Conservation (phyloP, 2,113 vertebrate genomes). For the Sander lucioperca region DNA sequence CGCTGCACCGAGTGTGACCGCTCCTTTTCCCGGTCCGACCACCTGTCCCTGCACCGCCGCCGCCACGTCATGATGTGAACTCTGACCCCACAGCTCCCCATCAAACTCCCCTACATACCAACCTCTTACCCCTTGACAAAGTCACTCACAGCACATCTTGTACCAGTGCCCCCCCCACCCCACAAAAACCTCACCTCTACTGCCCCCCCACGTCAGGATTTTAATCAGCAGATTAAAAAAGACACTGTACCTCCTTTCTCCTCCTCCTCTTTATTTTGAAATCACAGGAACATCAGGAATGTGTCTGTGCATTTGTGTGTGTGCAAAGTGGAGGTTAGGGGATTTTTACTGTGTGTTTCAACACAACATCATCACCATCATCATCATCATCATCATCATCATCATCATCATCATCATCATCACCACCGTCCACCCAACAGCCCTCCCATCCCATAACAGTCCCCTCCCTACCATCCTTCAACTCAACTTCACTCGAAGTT, state of each 20-base stretch:
- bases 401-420: constrained; percentile 1
- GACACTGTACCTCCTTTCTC: constrained; percentile 12
- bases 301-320: constrained; percentile 27
- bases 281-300: constrained; percentile 39
- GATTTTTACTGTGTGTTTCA: constrained; percentile 19
- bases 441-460: neutral
- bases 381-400: constrained; percentile 7
- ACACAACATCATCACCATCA: neutral
- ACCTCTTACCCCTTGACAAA: constrained; percentile 8
- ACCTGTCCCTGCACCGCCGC: constrained; percentile 94
- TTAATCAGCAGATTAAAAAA: constrained; percentile 2
- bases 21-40: constrained; percentile 97
- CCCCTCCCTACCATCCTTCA: neutral
- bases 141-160: constrained; percentile 57
- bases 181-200: constrained; percentile 13
- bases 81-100: neutral
- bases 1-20: constrained; percentile 96
- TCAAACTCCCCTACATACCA: neutral
- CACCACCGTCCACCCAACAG: constrained; percentile 26
- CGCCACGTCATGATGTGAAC: constrained; percentile 97
- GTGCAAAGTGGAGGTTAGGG: constrained; percentile 19
- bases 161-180: constrained; percentile 28
- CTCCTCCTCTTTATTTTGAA: constrained; percentile 27
- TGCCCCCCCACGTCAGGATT: constrained; percentile 14
- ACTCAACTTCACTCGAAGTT: neutral